Percentiles rank a stretch among this genome's conserved stretches.
Evolutionary conservation across 2,113 vertebrate species (phyloP).

Genomic region (Fulica atra): DNA sequence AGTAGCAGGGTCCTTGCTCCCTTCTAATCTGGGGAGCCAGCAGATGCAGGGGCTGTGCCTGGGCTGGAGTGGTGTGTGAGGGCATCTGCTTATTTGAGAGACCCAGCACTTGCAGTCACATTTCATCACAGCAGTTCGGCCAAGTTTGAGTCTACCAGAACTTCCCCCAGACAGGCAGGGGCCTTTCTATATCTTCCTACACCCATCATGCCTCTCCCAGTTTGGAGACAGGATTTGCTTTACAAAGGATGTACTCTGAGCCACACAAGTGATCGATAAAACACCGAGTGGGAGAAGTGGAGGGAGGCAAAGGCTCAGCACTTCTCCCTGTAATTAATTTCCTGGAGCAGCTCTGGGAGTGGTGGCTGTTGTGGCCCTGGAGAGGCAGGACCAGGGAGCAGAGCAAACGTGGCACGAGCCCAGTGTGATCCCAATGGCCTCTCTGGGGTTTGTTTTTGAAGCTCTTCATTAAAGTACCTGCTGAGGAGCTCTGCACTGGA

Average conservation of each 20-base stretch:
- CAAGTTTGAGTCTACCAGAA: neutral
- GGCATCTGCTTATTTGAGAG: neutral
- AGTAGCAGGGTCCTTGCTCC: neutral
- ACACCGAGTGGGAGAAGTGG: neutral
- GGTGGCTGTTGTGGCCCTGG: neutral
- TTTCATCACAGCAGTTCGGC: neutral
- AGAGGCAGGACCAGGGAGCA: constrained; percentile 18
- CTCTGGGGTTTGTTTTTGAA: neutral
- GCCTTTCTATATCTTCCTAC: neutral
- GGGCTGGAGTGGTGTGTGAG: fast-evolving
- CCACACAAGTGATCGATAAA: constrained; percentile 6
- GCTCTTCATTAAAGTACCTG: neutral
- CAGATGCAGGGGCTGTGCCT: neutral
- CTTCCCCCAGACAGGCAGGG: neutral
- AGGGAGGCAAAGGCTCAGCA: constrained; percentile 36
- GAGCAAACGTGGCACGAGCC: constrained; percentile 32
- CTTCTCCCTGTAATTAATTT: constrained; percentile 53
- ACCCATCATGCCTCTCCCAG: neutral
- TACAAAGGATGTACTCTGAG: neutral
- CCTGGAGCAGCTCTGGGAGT: neutral
- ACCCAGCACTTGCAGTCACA: fast-evolving
- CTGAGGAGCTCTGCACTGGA: neutral
- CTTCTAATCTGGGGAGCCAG: neutral
- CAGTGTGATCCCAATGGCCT: neutral
- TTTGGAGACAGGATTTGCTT: neutral